Conservation (phyloP, 2,888 invertebrate genomes). For the Brachypalpus laphriformis region DNA sequence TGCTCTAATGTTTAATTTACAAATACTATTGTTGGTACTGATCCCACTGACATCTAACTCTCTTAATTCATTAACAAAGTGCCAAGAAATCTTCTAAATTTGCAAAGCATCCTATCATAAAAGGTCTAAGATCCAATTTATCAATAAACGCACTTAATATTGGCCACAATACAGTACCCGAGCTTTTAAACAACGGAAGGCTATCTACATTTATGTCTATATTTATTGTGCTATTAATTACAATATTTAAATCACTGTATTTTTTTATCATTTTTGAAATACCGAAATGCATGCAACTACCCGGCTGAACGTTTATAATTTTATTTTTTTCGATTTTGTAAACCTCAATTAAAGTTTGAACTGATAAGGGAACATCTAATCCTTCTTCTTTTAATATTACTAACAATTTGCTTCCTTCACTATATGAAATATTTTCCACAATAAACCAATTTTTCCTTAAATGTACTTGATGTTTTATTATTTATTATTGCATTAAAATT, state of each 20-base stretch:
- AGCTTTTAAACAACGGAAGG: slow-evolving; percentile 30
- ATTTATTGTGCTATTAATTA: slow-evolving; percentile 36
- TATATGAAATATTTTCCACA: slow-evolving; percentile 5
- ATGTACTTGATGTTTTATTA: background rate
- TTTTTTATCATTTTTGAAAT: slow-evolving; percentile 33
- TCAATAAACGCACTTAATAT: slow-evolving; percentile 20
- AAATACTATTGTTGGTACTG: no score
- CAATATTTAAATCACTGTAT: no score
- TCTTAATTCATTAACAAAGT: no score
- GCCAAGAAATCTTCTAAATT: no score
- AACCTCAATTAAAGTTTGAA: no score
- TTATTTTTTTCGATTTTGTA: slow-evolving; percentile 17
- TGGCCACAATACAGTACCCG: slow-evolving; percentile 24
- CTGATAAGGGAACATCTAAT: slow-evolving; percentile 6
- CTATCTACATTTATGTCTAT: slow-evolving; percentile 46
- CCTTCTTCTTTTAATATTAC: slow-evolving; percentile 6
- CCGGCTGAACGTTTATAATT: slow-evolving; percentile 8
- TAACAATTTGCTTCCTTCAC: background rate
- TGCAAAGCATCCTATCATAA: slow-evolving; percentile 27
- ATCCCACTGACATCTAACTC: no score
- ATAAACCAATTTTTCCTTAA: background rate
- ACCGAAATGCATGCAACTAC: slow-evolving; percentile 42
- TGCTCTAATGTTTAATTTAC: no score
- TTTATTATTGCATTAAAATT: background rate
- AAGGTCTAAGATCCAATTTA: slow-evolving; percentile 5